Percentiles rank a stretch among this genome's conserved stretches.
These are phyloP conservation scores for Rhabdomys dilectus DNA, from an alignment of 2,113 vertebrate genomes.

Conservation along the genomic window DNA sequence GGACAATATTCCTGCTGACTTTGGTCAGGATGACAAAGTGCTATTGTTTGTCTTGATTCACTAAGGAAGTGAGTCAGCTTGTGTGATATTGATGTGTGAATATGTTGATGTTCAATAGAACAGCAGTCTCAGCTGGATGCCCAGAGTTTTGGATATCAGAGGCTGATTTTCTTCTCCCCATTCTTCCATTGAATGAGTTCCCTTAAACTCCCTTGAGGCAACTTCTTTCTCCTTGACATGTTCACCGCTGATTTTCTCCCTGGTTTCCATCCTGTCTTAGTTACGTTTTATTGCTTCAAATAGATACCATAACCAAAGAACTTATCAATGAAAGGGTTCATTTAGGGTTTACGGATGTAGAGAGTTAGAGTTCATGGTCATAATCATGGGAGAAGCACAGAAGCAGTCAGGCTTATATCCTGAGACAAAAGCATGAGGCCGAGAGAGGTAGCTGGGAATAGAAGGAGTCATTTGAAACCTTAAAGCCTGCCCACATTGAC, in stretches of 20 bases:
- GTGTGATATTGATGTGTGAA: not conserved
- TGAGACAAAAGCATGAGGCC: not conserved
- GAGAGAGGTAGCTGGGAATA: not conserved
- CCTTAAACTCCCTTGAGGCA: not conserved
- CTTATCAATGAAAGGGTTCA: not conserved
- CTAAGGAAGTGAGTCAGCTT: not conserved
- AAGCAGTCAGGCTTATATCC: not conserved
- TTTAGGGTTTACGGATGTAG: not conserved
- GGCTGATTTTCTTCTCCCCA: not conserved
- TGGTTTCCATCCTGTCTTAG: not conserved
- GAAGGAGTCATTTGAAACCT: not conserved
- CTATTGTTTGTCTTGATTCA: not conserved
- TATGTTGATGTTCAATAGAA: not conserved
- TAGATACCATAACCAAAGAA: not conserved
- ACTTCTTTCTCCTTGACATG: not conserved
- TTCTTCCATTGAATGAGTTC: not conserved
- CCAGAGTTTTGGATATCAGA: not conserved
- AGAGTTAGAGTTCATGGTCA: not conserved
- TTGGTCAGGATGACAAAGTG: not conserved
- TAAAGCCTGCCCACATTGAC: not conserved
- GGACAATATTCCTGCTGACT: not conserved
- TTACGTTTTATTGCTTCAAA: not conserved
- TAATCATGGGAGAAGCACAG: not conserved
- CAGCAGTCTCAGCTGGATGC: not conserved
- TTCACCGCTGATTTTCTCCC: not conserved